Evolutionary conservation across 2,888 invertebrate species (phyloP).

Genomic region (Sarcophaga subvicina): DNA sequence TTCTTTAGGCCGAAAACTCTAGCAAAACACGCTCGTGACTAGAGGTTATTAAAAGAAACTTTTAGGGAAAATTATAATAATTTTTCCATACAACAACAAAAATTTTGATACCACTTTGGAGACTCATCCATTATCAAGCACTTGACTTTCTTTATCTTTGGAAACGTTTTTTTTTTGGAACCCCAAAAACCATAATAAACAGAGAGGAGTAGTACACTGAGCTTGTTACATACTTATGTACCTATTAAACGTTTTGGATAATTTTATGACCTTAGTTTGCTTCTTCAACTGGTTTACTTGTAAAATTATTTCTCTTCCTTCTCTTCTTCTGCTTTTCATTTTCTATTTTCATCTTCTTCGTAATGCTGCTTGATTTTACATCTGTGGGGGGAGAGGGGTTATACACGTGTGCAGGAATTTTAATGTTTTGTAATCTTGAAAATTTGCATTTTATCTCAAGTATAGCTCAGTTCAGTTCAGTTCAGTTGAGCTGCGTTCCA

Average conservation of each 20-base stretch:
- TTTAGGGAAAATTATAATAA: too few species aligned
- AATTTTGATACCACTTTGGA: too few species aligned
- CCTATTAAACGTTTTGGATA: constrained; percentile 1
- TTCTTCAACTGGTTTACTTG: constrained; percentile 65
- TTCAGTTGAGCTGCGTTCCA: too few species aligned
- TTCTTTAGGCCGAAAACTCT: constrained; percentile 18
- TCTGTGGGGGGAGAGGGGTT: background rate
- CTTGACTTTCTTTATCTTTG: constrained; percentile 66
- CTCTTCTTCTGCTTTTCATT: background rate
- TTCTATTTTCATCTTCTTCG: constrained; percentile 4
- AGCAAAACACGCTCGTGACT: background rate
- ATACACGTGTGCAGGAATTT: constrained; percentile 69
- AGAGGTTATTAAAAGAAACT: background rate
- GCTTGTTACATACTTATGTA: background rate
- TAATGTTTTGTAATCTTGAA: constrained; percentile 61
- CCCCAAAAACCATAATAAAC: constrained; percentile 23
- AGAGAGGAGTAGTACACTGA: constrained; percentile 15
- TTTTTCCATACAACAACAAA: too few species aligned
- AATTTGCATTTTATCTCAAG: constrained; percentile 66
- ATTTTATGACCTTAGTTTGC: constrained; percentile 66
- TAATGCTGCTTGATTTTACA: constrained; percentile 49
- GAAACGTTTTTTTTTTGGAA: background rate
- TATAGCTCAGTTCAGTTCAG: constrained; percentile 10
- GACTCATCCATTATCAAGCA: constrained; percentile 57
- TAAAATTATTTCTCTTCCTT: constrained; percentile 45